Conservation (phyloP, 2,888 invertebrate genomes). For the Adelphocoris suturalis region DNA sequence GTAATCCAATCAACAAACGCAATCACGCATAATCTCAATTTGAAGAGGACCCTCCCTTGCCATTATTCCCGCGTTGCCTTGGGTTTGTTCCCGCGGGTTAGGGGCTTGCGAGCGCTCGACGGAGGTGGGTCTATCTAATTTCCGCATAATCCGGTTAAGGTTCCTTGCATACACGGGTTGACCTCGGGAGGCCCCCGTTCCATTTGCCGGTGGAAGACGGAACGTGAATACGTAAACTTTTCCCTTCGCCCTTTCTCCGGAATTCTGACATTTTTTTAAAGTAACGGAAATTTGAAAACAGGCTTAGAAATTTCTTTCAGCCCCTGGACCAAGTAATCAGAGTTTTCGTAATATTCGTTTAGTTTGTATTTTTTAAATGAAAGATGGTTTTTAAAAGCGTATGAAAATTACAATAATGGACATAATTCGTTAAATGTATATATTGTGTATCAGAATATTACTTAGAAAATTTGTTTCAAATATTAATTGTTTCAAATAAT, state of each 20-base stretch:
- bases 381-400: no score
- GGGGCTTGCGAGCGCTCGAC: background rate
- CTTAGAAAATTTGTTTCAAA: no score
- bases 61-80: constrained; percentile 32
- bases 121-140: constrained; percentile 64
- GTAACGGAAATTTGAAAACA: background rate
- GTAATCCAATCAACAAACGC: constrained; percentile 71
- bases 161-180: constrained; percentile 44
- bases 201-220: constrained; percentile 22
- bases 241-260: background rate
- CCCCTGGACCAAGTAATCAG: no score
- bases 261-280: background rate
- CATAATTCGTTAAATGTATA: no score
- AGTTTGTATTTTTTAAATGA: no score
- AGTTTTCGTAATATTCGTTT: no score
- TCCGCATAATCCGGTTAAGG: constrained; percentile 70
- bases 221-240: constrained; percentile 38
- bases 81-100: constrained; percentile 44
- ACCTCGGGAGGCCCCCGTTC: background rate
- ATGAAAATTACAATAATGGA: no score
- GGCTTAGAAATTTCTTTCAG: no score
- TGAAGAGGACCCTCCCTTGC: constrained; percentile 49
- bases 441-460: no score
- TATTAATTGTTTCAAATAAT: no score
- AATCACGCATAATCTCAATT: constrained; percentile 71